A percentile compares a stretch with the other conserved stretches of the same genome.
phyloP scores from a whole-genome alignment of 2,113 vertebrate species.

The Bos taurus region ARS-UCD2.0 NC_037339.1:38175001-38175500 shows the following conservation, averaged over 20 bases:
- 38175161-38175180: not conserved
- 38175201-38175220: not conserved
- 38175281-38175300: not conserved
- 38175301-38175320: not conserved
- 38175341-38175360: not conserved
- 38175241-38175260: not conserved
- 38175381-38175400: no score
- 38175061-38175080: not conserved
- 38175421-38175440: no score
- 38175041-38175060: not conserved
- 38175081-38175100: not conserved
- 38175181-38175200: not conserved
- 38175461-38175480: no score
- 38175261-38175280: not conserved
- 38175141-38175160: not conserved
- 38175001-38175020: not conserved
- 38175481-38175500: no score
- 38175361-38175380: not conserved
- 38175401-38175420: no score
- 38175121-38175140: not conserved
- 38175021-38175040: not conserved
- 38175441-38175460: no score
- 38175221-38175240: not conserved
- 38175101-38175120: not conserved
- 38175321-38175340: not conserved